These are phyloP conservation scores for Macheiramphus alcinus DNA, from an alignment of 2,113 vertebrate species.

Conservation along the genomic window DNA sequence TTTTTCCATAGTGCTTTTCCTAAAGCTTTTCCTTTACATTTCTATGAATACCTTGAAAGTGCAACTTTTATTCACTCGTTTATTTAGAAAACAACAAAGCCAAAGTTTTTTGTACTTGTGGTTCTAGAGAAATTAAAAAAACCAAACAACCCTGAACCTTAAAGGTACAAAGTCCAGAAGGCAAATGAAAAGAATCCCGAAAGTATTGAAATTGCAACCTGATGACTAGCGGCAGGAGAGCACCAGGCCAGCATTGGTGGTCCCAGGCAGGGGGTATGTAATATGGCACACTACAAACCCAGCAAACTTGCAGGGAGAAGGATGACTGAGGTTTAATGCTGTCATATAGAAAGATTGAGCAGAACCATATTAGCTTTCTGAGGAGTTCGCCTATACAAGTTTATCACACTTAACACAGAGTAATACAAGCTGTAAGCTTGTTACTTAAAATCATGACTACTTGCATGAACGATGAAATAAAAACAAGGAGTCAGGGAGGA, in stretches of 20 bases:
- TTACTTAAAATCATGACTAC: neutral
- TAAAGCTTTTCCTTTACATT: neutral
- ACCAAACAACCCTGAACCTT: neutral
- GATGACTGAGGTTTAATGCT: neutral
- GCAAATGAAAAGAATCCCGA: neutral
- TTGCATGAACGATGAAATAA: neutral
- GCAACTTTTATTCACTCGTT: neutral
- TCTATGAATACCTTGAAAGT: neutral
- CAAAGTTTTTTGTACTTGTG: neutral
- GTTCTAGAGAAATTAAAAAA: neutral
- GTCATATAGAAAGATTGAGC: neutral
- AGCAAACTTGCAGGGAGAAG: neutral
- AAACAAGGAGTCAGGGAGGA: neutral
- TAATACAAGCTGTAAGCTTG: accelerated
- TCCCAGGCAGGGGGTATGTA: neutral
- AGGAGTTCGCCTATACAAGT: neutral
- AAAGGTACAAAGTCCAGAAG: neutral
- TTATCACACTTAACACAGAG: neutral
- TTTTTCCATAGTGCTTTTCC: neutral
- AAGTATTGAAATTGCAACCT: neutral
- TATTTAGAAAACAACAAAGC: neutral
- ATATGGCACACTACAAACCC: neutral
- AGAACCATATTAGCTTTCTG: neutral
- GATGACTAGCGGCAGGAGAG: neutral
- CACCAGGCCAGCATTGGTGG: neutral